Evolutionary conservation across 2,113 vertebrate species (phyloP).

Genomic region (Mustelus asterias): DNA sequence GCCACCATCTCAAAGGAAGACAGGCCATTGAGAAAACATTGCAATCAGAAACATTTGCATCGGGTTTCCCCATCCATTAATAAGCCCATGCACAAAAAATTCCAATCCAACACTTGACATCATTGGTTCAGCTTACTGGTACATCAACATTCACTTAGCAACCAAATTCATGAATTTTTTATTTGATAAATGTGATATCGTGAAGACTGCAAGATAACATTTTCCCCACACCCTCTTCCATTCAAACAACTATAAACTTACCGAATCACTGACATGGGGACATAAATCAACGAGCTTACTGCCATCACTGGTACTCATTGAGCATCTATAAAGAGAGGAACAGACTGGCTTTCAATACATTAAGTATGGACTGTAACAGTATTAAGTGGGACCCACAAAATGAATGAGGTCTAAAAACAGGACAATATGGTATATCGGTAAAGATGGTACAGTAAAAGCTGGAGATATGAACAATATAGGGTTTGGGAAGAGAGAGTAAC

Average conservation of each 20-base stretch:
- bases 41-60: background rate
- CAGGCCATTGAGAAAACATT: background rate
- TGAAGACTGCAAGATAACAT: background rate
- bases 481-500: background rate
- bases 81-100: background rate
- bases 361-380: background rate
- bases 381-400: background rate
- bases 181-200: background rate
- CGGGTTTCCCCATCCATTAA: background rate
- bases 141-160: background rate
- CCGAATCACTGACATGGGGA: conserved; percentile 93
- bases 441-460: background rate
- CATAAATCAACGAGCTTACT: conserved; percentile 95
- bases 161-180: background rate
- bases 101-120: background rate
- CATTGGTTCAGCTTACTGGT: background rate
- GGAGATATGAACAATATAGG: background rate
- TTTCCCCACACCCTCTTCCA: background rate
- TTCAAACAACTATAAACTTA: conserved; percentile 46
- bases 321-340: conserved; percentile 69
- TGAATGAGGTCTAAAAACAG: background rate
- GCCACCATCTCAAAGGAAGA: background rate
- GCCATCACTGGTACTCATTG: conserved; percentile 95
- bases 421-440: background rate
- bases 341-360: background rate